Evolutionary conservation across 2,797 vertebrate genomes (phyloP), one percentile per base, ranked within the genome.

Genomic region (Eremophila alpestris): DNA sequence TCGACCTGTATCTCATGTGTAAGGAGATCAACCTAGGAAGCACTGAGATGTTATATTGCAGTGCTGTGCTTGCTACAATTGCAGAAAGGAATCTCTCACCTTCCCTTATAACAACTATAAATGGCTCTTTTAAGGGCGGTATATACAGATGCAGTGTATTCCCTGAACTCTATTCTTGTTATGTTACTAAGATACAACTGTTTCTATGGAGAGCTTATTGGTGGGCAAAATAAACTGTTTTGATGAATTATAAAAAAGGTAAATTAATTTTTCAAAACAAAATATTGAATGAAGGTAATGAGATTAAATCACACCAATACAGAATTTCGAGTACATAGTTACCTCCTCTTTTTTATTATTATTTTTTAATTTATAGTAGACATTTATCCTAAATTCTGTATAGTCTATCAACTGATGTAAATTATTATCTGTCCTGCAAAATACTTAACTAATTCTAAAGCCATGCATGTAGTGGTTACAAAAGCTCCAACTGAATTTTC

Each of bases 141-240:
- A 63, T 34, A 82, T 64, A 56, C 30, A 65, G 77, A 81, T 54
- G 59, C 83, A 91, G 63, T 32, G 69, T 46, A 70, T 71, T 89
- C 87, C 58, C 79, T 86, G 48, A 78, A 82, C 87, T 88, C 89
- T 90, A 16, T 88, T 96, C 83, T 84, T 77, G 80, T 60, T 81
- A 74, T 87, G 95, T 97, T 96, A 96, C 95, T 91, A 96, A 96
- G 94, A 96, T 65, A 96, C 91, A 8, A 75, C 89, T 95, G 94
- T 96, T 96, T 97, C 96, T 96, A 96, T 90, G 94, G 92, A 94
- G 85, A 95, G 77, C 67, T 88, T 83, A 75, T 79, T 75, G 87
- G 82, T 91, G 76, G 55, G 92, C 63, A 97, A 95, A 93, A 92
- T 81, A 86, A 93, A 86, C 45, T 52, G 30, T 43, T 95, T 74